A percentile compares a stretch with the other conserved stretches of the same genome.
These are phyloP conservation scores for Eristalis pertinax DNA, from an alignment of 2,888 invertebrate species.

Conservation along the genomic window DNA sequence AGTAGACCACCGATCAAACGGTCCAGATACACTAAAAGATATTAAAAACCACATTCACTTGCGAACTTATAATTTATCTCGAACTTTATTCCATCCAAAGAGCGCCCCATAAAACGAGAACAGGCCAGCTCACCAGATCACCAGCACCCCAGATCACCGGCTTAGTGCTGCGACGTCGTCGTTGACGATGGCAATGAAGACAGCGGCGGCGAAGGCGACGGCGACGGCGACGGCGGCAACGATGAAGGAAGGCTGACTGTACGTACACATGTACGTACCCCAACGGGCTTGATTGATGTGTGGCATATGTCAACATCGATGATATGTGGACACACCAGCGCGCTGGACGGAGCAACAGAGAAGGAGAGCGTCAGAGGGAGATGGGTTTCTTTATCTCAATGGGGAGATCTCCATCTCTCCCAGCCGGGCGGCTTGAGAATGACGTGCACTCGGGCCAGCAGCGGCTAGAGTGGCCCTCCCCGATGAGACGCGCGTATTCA, in stretches of 20 bases:
- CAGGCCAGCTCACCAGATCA: constrained; percentile 48
- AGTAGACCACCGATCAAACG: constrained; percentile 75
- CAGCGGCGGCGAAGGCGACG: background rate
- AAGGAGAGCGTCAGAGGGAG: constrained; percentile 4
- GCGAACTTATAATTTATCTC: constrained; percentile 13
- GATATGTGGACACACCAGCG: constrained; percentile 70
- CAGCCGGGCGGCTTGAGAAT: constrained; percentile 36
- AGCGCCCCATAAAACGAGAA: constrained; percentile 76
- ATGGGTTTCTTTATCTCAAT: constrained; percentile 58
- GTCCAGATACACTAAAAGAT: constrained; percentile 32
- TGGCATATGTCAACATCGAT: constrained; percentile 72
- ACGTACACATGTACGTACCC: background rate
- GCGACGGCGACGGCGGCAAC: background rate
- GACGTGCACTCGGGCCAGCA: constrained; percentile 23
- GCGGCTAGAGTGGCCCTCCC: background rate
- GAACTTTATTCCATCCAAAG: constrained; percentile 17
- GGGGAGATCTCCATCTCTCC: constrained; percentile 50
- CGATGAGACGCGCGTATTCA: constrained; percentile 52
- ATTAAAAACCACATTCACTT: constrained; percentile 40
- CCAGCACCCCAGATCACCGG: constrained; percentile 7
- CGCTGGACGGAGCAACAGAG: background rate
- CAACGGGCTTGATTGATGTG: constrained; percentile 63
- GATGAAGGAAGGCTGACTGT: background rate
- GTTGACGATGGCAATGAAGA: background rate
- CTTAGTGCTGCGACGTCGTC: background rate